Conservation (phyloP, 2,888 invertebrate genomes). For the Lapara coniferarum region DNA sequence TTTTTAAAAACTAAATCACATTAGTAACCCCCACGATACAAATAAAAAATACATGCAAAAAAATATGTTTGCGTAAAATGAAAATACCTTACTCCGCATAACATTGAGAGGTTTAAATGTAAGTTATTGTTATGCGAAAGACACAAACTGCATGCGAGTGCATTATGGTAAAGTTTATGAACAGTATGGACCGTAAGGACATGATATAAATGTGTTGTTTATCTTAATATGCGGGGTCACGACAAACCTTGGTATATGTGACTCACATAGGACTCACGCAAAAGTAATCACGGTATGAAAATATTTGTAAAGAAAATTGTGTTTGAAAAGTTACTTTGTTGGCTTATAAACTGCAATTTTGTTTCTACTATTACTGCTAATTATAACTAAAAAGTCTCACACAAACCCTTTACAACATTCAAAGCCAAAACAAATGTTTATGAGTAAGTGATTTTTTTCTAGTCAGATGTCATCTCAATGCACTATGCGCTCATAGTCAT, state of each 20-base stretch:
- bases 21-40: background rate
- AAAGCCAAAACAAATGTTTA: too few species aligned
- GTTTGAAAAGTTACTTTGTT: background rate
- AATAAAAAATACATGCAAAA: background rate
- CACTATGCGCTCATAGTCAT: too few species aligned
- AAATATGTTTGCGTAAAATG: background rate
- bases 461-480: too few species aligned
- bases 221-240: slow-evolving; percentile 54
- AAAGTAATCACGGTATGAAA: slow-evolving; percentile 9
- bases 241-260: slow-evolving; percentile 44
- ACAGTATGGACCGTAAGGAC: slow-evolving; percentile 59
- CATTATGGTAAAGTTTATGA: slow-evolving; percentile 51
- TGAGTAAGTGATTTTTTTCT: too few species aligned
- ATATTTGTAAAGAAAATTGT: background rate
- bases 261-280: slow-evolving; percentile 9
- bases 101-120: slow-evolving; percentile 20
- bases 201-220: slow-evolving; percentile 64
- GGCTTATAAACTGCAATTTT: too few species aligned
- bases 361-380: too few species aligned
- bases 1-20: background rate
- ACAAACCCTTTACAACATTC: too few species aligned
- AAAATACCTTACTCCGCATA: background rate
- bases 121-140: slow-evolving; percentile 22
- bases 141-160: slow-evolving; percentile 46
- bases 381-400: too few species aligned